A percentile compares a stretch with the other conserved stretches of the same genome.
Conservation (phyloP, 2,888 invertebrate species). For the Xylota sylvarum region DNA sequence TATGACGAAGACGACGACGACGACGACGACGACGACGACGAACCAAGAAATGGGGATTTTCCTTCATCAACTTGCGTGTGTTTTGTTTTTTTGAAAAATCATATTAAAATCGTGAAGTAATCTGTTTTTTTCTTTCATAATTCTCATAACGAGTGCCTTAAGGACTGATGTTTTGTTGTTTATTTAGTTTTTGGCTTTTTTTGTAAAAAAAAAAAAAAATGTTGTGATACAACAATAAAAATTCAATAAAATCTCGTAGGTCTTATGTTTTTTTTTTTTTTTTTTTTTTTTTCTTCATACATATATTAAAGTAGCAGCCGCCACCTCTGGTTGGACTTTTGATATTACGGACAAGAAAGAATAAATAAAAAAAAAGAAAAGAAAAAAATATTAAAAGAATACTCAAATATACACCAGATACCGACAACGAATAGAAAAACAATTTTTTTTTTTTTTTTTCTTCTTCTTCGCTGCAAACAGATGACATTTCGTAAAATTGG, state of each 20-base stretch:
- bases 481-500: slow-evolving; percentile 54
- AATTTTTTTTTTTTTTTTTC: slow-evolving; percentile 8
- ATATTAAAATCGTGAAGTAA: background rate
- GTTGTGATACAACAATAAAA: background rate
- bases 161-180: background rate
- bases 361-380: slow-evolving; percentile 7
- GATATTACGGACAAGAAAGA: background rate
- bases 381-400: slow-evolving; percentile 9
- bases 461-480: slow-evolving; percentile 46
- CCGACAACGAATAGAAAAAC: slow-evolving; percentile 9
- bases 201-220: no score
- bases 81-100: slow-evolving; percentile 21
- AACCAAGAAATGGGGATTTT: slow-evolving; percentile 5
- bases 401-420: background rate
- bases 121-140: background rate
- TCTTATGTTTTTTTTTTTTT: background rate
- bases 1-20: background rate
- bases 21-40: background rate
- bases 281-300: background rate
- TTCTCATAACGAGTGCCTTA: slow-evolving; percentile 19
- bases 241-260: background rate
- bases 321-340: slow-evolving; percentile 5
- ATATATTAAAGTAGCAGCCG: background rate
- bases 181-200: background rate
- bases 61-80: slow-evolving; percentile 15